Evolutionary conservation across 2,888 invertebrate genomes (phyloP).

Genomic region (Eilema caniola): DNA sequence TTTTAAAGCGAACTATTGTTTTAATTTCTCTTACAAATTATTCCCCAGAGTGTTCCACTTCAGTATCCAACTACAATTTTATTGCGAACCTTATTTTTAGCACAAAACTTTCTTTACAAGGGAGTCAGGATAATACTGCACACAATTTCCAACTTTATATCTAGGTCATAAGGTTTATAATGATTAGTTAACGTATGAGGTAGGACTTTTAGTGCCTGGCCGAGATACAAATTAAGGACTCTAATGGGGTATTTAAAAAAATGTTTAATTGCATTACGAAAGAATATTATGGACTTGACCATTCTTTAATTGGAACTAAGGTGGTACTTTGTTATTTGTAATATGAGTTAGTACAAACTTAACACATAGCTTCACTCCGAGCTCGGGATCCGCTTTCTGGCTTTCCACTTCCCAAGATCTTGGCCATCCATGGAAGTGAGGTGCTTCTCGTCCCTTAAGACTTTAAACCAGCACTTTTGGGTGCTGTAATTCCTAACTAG

Average conservation of each 20-base stretch:
- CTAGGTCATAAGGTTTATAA: rapidly evolving
- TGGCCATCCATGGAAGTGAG: too few species aligned
- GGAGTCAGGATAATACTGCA: constrained; percentile 14
- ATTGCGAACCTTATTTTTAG: constrained; percentile 50
- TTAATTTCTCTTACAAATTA: constrained; percentile 39
- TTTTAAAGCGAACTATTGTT: constrained; percentile 33
- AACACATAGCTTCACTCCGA: background rate
- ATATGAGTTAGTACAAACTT: background rate
- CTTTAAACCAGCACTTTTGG: too few species aligned
- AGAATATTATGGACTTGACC: constrained; percentile 53
- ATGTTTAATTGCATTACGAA: constrained; percentile 61
- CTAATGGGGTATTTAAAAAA: constrained; percentile 70
- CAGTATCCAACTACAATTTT: constrained; percentile 48
- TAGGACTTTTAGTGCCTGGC: constrained; percentile 43
- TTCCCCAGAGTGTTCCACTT: constrained; percentile 42
- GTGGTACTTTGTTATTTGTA: background rate
- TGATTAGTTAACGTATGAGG: constrained; percentile 12
- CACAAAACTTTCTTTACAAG: constrained; percentile 41
- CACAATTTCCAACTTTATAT: constrained; percentile 16
- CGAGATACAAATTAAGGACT: constrained; percentile 69
- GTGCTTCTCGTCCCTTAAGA: too few species aligned
- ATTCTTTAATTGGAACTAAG: background rate
- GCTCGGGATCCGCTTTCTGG: too few species aligned
- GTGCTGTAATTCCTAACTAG: too few species aligned
- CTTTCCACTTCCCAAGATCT: too few species aligned